A percentile compares a stretch with the other conserved stretches of the same genome.
phyloP scores from a whole-genome alignment of 2,113 vertebrate species.

The Vidua chalybeata region DNA sequence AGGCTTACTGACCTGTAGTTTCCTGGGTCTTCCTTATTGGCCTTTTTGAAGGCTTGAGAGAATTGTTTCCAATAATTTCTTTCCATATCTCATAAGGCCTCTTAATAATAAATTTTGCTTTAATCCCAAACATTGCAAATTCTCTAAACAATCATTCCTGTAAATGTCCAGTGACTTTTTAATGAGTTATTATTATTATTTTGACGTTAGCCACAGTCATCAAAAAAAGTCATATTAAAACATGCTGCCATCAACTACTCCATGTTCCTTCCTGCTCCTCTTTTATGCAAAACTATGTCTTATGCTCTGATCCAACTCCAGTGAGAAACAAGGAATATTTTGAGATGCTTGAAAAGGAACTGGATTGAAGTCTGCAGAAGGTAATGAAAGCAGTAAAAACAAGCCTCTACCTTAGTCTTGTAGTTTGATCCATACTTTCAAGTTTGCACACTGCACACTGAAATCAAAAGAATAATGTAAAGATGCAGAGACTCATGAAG shows the following conservation, averaged over 20 bases:
- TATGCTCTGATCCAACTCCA: neutral
- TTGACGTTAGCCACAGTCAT: neutral
- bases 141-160: neutral
- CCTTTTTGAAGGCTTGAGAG: neutral
- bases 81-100: neutral
- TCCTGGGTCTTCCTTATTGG: neutral
- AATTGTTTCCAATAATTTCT: neutral
- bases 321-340: neutral
- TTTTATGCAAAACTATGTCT: neutral
- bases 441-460: neutral
- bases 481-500: neutral
- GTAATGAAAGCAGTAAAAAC: neutral
- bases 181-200: neutral
- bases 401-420: neutral
- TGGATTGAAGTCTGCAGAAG: neutral
- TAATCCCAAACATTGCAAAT: neutral
- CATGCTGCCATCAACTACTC: neutral
- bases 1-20: neutral
- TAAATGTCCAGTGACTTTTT: neutral
- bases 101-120: neutral
- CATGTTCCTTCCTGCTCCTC: neutral
- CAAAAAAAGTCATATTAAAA: neutral
- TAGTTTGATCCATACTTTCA: neutral
- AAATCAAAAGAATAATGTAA: neutral
- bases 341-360: neutral